Evolutionary conservation across 2,113 vertebrate genomes (phyloP).

Genomic region (Acrocephalus arundinaceus): DNA sequence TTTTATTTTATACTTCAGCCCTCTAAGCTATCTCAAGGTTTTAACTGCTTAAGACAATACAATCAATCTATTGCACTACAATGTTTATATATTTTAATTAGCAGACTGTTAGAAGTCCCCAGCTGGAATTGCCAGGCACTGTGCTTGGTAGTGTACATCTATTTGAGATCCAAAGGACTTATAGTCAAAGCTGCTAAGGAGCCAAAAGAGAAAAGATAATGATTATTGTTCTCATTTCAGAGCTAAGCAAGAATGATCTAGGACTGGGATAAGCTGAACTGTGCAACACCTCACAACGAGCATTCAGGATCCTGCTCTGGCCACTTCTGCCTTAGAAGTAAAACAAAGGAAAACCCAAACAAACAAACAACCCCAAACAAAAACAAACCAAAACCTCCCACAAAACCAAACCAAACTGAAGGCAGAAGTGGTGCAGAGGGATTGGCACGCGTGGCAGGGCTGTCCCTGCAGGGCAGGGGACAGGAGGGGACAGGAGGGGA

Average conservation of each 20-base stretch:
- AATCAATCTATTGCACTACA: background rate
- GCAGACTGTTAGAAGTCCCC: background rate
- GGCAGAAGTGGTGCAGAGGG: accelerated
- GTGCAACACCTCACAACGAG: accelerated
- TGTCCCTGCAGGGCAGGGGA: background rate
- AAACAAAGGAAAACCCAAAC: too few species aligned
- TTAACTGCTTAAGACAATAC: background rate
- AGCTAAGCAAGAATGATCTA: background rate
- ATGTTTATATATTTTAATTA: background rate
- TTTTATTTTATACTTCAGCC: background rate
- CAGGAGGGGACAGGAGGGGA: background rate
- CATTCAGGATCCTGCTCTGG: background rate
- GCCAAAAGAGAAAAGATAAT: background rate
- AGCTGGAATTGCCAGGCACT: background rate
- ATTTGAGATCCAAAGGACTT: background rate
- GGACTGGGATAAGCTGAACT: background rate
- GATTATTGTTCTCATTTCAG: background rate
- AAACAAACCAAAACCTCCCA: background rate
- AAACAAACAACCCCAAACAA: background rate
- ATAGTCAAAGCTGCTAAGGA: background rate
- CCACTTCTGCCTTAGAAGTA: background rate
- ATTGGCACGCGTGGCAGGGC: accelerated
- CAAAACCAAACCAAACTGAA: too few species aligned
- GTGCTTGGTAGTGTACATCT: background rate
- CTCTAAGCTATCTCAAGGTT: background rate